Base-by-base conservation (phyloP, 2,113 vertebrate species). In the Cranoglanis bouderius region DNA sequence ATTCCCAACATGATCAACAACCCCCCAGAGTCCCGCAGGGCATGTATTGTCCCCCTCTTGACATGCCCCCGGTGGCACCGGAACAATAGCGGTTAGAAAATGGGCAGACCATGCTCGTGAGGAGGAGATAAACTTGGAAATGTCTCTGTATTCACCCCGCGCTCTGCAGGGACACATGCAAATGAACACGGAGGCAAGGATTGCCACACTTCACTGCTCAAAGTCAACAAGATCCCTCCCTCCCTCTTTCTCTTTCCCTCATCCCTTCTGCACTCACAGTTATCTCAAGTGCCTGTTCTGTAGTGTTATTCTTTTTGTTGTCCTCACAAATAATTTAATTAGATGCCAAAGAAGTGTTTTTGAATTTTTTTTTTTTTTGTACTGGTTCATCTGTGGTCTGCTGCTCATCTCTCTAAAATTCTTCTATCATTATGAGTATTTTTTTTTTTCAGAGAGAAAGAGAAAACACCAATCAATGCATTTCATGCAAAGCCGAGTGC, bases 161-260 rank as follows among this genome's bases (percentile, higher is more conserved):
- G 59, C 87, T 57, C 86, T 91, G 82, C 90, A 75, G 89, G 65
- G 88, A 88, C 65, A 82, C 83, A 92, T 93, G 92, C 90, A 91
- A 91, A 91, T 91, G 40, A 86, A 67, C 86, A 35, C 38, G 21
- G 51, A 90, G 85, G 88, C 89, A 88, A 43, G 83, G 82, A 89
- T 90, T 90, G 85, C 83, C 88, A 92, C 91, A 77, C 74, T 46
- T 85, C 85, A 77, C 38, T 72, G 90, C 86, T 87, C 87, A 87
- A 90, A 92, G 90, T 91, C 92, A 92, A 94, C 92, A 92, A 90
- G 88, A 86, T 88, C 51, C 46, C 51, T 65, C 38, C 51, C 35
- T 85, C 49, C 51, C 43, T 65, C 59, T 32, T 46, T 32, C 21
- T 43, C 72, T 46, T 55, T 63, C 32, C 72, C 70, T 85, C 53